These are phyloP conservation scores for Rhea pennata DNA, from an alignment of 2,113 vertebrate species.

Conservation along the genomic window DNA sequence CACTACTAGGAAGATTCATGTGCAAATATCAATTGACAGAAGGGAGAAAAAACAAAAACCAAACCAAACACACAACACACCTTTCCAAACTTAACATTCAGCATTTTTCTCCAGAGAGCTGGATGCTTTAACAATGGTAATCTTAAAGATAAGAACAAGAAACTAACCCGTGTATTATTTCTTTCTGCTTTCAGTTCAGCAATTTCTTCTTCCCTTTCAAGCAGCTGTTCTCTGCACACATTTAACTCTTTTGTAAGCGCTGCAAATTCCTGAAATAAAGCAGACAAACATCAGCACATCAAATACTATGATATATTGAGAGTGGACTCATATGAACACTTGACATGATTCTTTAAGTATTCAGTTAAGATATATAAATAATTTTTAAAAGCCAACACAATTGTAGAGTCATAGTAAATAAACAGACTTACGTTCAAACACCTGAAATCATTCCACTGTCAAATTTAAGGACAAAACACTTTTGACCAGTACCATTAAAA, in stretches of 20 bases:
- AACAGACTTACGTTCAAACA: background rate
- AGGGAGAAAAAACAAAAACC: background rate
- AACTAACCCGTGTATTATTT: constrained; percentile 94
- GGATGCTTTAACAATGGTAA: background rate
- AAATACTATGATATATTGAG: background rate
- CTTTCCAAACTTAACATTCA: background rate
- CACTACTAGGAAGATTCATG: background rate
- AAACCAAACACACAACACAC: background rate
- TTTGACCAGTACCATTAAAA: background rate
- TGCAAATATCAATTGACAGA: background rate
- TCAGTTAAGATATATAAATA: background rate
- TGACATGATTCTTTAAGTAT: background rate
- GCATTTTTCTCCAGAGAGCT: background rate
- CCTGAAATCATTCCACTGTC: background rate
- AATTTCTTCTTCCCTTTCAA: constrained; percentile 96
- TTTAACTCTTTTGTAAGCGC: constrained; percentile 96
- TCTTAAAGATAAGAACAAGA: background rate
- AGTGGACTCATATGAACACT: background rate
- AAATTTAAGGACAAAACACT: background rate
- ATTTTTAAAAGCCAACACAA: background rate
- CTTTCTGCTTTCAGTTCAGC: constrained; percentile 95
- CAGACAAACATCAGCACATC: constrained; percentile 13
- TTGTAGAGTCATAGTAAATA: background rate
- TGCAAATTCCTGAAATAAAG: constrained; percentile 88
- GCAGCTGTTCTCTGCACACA: constrained; percentile 92